Evolutionary conservation across 2,797 vertebrate species (phyloP).

Genomic region (Neopelma chrysocephalum): DNA sequence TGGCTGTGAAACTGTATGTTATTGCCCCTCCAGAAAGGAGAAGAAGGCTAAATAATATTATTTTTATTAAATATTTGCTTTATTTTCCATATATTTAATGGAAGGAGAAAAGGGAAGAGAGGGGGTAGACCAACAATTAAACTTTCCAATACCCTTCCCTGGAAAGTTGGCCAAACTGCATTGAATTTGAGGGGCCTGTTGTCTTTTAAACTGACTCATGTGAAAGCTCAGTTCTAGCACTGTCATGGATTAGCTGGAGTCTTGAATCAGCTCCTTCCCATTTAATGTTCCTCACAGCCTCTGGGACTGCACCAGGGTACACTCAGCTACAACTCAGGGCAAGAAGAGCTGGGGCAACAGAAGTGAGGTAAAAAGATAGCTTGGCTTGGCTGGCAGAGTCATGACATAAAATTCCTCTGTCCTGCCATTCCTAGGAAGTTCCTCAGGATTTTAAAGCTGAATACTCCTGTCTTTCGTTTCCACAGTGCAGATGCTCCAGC

Average conservation of each 20-base stretch:
- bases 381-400: background rate
- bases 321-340: background rate
- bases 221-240: background rate
- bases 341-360: background rate
- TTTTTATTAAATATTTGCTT: background rate
- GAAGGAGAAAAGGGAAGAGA: background rate
- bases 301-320: background rate
- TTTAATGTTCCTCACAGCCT: background rate
- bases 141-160: background rate
- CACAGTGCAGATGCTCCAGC: background rate
- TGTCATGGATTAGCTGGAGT: background rate
- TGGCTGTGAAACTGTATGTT: background rate
- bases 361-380: background rate
- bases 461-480: background rate
- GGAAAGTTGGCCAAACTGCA: background rate
- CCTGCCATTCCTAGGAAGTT: background rate
- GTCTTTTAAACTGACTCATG: background rate
- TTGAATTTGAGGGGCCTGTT: background rate
- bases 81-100: background rate
- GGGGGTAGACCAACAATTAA: background rate
- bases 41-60: background rate
- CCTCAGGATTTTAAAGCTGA: background rate
- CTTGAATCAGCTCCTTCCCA: background rate
- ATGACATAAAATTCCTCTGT: background rate
- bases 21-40: background rate